A percentile compares a stretch with the other conserved stretches of the same genome.
Conservation (phyloP, 2,113 vertebrate genomes). For the Erpornis zantholeuca region DNA sequence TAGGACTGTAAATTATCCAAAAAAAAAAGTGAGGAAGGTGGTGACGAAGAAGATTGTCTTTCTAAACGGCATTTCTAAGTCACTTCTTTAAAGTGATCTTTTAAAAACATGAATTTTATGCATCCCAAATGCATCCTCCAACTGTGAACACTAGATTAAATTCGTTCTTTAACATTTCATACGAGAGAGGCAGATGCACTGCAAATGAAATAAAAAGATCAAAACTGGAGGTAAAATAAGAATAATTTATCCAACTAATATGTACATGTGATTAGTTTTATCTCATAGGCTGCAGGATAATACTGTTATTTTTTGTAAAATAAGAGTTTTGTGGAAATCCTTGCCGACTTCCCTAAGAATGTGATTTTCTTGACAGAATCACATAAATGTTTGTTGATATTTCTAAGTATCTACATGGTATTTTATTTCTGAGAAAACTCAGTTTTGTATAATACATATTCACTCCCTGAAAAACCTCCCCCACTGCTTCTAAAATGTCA, state of each 20-base stretch:
- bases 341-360: not conserved
- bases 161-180: not conserved
- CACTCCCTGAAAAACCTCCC: slow-evolving; percentile 35
- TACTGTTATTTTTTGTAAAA: not conserved
- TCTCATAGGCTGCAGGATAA: slow-evolving; percentile 7
- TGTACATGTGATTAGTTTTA: slow-evolving; percentile 13
- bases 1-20: not conserved
- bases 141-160: not conserved
- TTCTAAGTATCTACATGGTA: not conserved
- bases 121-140: not conserved
- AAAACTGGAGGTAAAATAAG: slow-evolving; percentile 15
- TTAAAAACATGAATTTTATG: not conserved
- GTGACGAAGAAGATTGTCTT: not conserved
- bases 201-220: slow-evolving; percentile 1
- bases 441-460: slow-evolving; percentile 24
- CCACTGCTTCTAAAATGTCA: slow-evolving; percentile 53
- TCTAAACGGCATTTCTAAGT: not conserved
- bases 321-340: not conserved
- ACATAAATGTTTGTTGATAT: slow-evolving; percentile 6
- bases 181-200: not conserved
- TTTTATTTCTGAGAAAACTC: slow-evolving; percentile 14
- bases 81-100: not conserved
- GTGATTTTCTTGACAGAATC: not conserved
- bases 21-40: not conserved
- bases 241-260: slow-evolving; percentile 16